Percentiles rank a stretch among this genome's conserved stretches.
Evolutionary conservation across 2,888 invertebrate species (phyloP).

Genomic region (Eulithis testata): DNA sequence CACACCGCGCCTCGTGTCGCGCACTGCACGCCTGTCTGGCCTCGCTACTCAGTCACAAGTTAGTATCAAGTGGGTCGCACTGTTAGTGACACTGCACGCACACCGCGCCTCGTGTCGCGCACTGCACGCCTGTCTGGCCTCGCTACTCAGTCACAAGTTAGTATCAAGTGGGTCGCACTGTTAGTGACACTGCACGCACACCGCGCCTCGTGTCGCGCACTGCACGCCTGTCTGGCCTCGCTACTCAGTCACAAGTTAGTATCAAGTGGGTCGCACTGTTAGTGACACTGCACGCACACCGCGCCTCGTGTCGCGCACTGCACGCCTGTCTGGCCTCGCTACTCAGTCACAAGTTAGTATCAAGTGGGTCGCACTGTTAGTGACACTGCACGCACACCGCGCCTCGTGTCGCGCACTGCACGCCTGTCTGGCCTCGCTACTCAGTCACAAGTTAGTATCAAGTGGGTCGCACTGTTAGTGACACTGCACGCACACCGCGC

Average conservation of each 20-base stretch:
- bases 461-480: no score
- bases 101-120: constrained; percentile 97
- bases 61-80: no score
- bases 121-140: constrained; percentile 87
- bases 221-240: constrained; percentile 87
- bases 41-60: constrained; percentile 79
- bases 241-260: constrained; percentile 77
- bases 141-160: constrained; percentile 80
- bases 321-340: constrained; percentile 87
- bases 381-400: constrained; percentile 95
- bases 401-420: constrained; percentile 94
- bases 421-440: constrained; percentile 86
- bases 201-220: constrained; percentile 94
- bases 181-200: constrained; percentile 94
- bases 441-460: constrained; percentile 67
- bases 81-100: constrained; percentile 92
- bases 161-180: no score
- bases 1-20: constrained; percentile 96
- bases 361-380: no score
- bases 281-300: constrained; percentile 94
- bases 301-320: constrained; percentile 94
- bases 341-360: constrained; percentile 69
- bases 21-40: constrained; percentile 89
- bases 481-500: constrained; percentile 95
- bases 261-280: no score